Evolutionary conservation across 2,113 vertebrate species (phyloP).

Genomic region (Rhea americana): DNA sequence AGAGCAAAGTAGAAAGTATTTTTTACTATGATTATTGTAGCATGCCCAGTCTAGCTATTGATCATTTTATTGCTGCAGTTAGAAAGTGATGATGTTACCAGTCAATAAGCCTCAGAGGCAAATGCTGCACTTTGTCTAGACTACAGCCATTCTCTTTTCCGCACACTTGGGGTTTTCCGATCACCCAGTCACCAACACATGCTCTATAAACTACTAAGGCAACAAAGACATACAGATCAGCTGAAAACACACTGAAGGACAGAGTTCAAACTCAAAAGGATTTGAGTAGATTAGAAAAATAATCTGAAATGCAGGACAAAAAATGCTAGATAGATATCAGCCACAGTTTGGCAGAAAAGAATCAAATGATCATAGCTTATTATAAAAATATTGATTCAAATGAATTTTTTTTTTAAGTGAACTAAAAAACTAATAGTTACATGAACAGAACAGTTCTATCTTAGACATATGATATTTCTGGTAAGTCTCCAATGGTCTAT

Average conservation of each 20-base stretch:
- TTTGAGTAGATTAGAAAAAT: not conserved
- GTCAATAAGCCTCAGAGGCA: not conserved
- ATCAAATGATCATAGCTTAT: not conserved
- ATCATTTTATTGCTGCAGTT: not conserved
- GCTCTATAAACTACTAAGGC: rapidly evolving
- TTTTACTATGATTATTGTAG: not conserved
- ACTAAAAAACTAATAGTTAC: not conserved
- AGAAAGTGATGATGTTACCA: not conserved
- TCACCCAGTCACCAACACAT: not conserved
- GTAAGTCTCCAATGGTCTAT: rapidly evolving
- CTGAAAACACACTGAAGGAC: not conserved
- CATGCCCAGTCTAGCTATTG: not conserved
- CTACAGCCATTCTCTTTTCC: rapidly evolving
- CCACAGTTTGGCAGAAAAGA: not conserved
- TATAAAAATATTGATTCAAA: not conserved
- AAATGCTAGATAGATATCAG: not conserved
- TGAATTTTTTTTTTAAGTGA: rapidly evolving
- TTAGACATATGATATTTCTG: rapidly evolving
- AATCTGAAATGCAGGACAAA: not conserved
- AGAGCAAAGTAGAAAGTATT: not conserved
- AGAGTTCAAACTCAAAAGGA: not conserved
- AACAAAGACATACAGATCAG: rapidly evolving
- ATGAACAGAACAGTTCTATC: not conserved
- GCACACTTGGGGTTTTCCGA: rapidly evolving
- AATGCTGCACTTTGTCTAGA: not conserved